phyloP scores from a whole-genome alignment of 1,140 invertebrate genomes.

The Lordiphosa mommai region DNA sequence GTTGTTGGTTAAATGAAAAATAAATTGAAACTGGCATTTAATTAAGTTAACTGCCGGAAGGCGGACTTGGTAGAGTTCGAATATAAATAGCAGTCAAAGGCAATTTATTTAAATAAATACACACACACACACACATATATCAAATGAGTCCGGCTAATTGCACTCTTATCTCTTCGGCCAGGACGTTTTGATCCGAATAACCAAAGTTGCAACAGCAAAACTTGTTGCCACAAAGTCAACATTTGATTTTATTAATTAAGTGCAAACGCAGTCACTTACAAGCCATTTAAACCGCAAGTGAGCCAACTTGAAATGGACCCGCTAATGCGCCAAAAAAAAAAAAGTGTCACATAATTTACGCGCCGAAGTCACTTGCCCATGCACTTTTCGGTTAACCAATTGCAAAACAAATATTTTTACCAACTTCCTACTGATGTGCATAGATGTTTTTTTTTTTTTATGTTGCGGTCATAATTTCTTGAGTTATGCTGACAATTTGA shows the following conservation, averaged over 20 bases:
- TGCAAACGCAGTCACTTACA: conserved; percentile 74
- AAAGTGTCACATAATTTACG: conserved; percentile 69
- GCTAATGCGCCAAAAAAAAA: conserved; percentile 55
- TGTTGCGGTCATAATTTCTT: conserved; percentile 30
- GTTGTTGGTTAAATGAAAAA: conserved; percentile 62
- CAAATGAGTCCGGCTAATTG: conserved; percentile 47
- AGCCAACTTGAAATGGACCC: conserved; percentile 71
- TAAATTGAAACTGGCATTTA: conserved; percentile 76
- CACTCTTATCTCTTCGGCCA: conserved; percentile 40
- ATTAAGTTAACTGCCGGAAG: conserved; percentile 56
- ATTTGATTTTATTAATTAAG: conserved; percentile 70
- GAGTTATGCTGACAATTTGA: conserved; percentile 64
- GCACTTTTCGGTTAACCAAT: conserved; percentile 41
- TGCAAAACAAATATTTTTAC: conserved; percentile 27
- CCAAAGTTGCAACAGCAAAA: conserved; percentile 46
- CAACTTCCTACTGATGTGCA: conserved; percentile 27
- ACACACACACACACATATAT: conserved; percentile 29
- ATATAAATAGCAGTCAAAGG: conserved; percentile 27
- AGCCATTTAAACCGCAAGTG: conserved; percentile 71
- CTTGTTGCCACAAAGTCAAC: conserved; percentile 62
- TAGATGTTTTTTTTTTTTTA: conserved; percentile 2
- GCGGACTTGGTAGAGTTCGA: neutral
- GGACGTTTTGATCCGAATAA: conserved; percentile 1
- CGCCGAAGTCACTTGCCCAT: conserved; percentile 51
- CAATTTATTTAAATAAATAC: conserved; percentile 62